Base-by-base conservation (phyloP, 1,140 invertebrate species). In the Ceratoteleas bidentatus region DNA sequence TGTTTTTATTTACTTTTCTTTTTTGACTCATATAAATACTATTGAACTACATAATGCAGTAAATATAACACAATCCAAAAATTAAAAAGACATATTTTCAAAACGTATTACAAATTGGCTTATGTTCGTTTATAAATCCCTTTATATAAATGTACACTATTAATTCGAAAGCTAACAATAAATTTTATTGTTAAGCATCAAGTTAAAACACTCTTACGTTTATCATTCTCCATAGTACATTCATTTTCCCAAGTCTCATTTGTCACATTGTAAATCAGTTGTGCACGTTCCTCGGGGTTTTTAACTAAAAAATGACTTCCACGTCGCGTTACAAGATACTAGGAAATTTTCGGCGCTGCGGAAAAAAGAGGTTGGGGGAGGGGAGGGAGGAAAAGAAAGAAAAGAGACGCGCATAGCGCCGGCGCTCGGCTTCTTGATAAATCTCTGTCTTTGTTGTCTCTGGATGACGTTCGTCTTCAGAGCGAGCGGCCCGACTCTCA, bases 371-470 rank as follows among this genome's bases (percentile, higher is more conserved):
- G 16, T 9, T 11, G 3, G 40, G 40, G 40, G 40, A 11, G 6
- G 40, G 40, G 40, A 11, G 38, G 11, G 45, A 47, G 49, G 36
- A 53, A 66, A 68, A 40, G 54, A 68, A 54, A 36, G 16, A 13
- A 52, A 56, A 82, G 64, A 73, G 58, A 72, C 11, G 53, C 4
- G 53, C 1, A 69, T 74, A 78, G 87, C 87, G 85, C 87, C 83
- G 79, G 81, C 85, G 82, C 84, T 78, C 73, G 70, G 43, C 13
- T 79, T 85, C 81, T 86, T 85, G 84, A 86, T 87, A 84, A 78
- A 62, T 79, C 68, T 85, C 83, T 84, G 84, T 85, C 81, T 85
- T 79, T 74, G 53, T 72, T 77, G 78, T 56, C 47, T 79, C 60
- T 43, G 49, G 10, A 9, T 60, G 47, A 43, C 50, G 69, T 82